Conservation (phyloP, 1,140 invertebrate species). For the Drosophila kurseongensis region DNA sequence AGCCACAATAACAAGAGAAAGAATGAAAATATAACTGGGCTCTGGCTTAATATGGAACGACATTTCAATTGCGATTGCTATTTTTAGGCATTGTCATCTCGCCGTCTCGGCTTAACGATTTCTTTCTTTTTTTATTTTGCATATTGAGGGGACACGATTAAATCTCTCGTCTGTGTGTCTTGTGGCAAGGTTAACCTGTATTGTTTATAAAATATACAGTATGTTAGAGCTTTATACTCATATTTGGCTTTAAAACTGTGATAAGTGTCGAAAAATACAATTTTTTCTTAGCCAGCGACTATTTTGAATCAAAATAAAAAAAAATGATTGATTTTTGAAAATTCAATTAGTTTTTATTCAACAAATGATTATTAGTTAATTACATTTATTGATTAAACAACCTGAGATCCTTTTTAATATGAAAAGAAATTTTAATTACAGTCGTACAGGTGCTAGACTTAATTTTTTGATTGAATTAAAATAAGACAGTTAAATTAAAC, state of each 20-base stretch:
- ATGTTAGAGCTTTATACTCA: not conserved
- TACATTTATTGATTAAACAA: not conserved
- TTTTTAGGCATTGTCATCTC: conserved; percentile 79
- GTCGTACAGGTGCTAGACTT: too few species aligned
- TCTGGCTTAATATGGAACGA: conserved; percentile 70
- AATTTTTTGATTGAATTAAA: too few species aligned
- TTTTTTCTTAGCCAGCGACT: too few species aligned
- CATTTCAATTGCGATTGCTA: conserved; percentile 79
- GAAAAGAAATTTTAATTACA: too few species aligned
- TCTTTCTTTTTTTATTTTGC: conserved; percentile 55
- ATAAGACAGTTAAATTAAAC: too few species aligned
- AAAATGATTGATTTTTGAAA: too few species aligned
- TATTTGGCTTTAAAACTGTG: not conserved
- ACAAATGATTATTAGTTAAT: too few species aligned
- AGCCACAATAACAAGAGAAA: conserved; percentile 60
- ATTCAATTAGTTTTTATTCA: not conserved
- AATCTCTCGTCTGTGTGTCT: conserved; percentile 26
- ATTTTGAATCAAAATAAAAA: too few species aligned
- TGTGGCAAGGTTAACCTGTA: conserved; percentile 57
- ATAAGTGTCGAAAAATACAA: not conserved
- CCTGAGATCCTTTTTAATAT: not conserved
- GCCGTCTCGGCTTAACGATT: conserved; percentile 36
- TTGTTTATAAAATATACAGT: conserved; percentile 24
- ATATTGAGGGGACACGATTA: conserved; percentile 49
- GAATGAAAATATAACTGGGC: conserved; percentile 41